Percentiles rank a stretch among this genome's conserved stretches.
These are phyloP conservation scores for Astyanax mexicanus DNA, from an alignment of 2,797 vertebrate genomes.

Conservation along the genomic window DNA sequence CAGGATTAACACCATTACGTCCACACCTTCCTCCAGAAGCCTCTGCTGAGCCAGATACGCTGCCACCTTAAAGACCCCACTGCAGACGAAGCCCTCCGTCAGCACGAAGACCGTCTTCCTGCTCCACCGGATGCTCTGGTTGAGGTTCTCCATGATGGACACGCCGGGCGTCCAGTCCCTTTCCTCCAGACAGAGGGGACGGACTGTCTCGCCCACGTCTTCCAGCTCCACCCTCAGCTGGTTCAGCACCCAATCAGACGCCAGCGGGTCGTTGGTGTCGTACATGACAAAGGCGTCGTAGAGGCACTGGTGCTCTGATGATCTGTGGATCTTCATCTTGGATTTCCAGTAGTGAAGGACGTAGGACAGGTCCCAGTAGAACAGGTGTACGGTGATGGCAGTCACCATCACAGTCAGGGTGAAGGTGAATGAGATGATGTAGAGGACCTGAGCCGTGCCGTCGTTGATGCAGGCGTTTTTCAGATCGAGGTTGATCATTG, in stretches of 20 bases:
- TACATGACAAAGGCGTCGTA: constrained; percentile 64
- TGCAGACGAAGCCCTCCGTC: constrained; percentile 63
- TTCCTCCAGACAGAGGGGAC: constrained; percentile 66
- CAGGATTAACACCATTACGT: constrained; percentile 71
- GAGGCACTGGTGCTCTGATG: constrained; percentile 44
- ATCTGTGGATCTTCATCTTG: constrained; percentile 53
- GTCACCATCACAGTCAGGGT: constrained; percentile 51
- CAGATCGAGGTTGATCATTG: constrained; percentile 60
- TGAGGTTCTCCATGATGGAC: constrained; percentile 67
- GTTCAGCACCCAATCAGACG: constrained; percentile 63
- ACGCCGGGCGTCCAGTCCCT: constrained; percentile 66
- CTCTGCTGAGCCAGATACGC: constrained; percentile 70
- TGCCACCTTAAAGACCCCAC: constrained; percentile 67
- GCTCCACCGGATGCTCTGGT: constrained; percentile 65
- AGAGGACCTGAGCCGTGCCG: constrained; percentile 50
- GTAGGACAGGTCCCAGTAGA: constrained; percentile 68
- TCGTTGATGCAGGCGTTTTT: constrained; percentile 59
- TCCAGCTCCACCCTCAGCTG: constrained; percentile 67
- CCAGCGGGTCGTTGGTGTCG: constrained; percentile 62
- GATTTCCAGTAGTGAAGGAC: constrained; percentile 59
- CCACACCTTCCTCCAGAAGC: constrained; percentile 69
- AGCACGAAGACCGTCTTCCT: constrained; percentile 67
- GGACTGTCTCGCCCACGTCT: constrained; percentile 57
- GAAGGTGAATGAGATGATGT: constrained; percentile 57
- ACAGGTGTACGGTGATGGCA: constrained; percentile 62